phyloP scores from a whole-genome alignment of 1,140 invertebrate species.

The Mycetomoellerius zeteki region DNA sequence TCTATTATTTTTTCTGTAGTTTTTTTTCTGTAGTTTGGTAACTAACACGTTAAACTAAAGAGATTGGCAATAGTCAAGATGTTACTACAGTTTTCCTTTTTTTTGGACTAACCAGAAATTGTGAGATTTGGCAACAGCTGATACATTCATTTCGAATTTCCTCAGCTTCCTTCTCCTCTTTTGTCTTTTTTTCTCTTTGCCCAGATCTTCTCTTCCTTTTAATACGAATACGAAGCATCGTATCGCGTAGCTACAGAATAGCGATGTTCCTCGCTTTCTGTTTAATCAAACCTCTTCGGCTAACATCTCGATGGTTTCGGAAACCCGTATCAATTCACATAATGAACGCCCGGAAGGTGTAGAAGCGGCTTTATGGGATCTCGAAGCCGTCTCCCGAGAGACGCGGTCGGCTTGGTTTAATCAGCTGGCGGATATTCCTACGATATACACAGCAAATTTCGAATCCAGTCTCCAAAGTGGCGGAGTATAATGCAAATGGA shows the following conservation, averaged over 20 bases:
- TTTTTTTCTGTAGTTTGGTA: constrained; percentile 65
- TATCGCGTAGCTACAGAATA: background rate
- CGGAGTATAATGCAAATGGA: constrained; percentile 50
- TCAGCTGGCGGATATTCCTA: constrained; percentile 68
- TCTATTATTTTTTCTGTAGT: constrained; percentile 57
- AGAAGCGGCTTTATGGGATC: constrained; percentile 66
- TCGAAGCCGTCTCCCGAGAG: constrained; percentile 48
- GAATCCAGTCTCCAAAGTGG: constrained; percentile 38
- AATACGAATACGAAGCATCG: background rate
- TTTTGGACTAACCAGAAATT: constrained; percentile 52
- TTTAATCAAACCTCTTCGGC: constrained; percentile 68
- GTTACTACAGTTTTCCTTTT: constrained; percentile 49
- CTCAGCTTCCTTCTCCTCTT: background rate
- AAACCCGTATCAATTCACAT: constrained; percentile 70
- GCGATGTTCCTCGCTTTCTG: background rate
- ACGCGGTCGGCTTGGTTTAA: constrained; percentile 69
- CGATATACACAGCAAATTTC: constrained; percentile 57
- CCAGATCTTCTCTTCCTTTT: background rate
- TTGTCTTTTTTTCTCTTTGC: background rate
- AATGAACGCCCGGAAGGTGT: constrained; percentile 64
- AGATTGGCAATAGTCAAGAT: constrained; percentile 52
- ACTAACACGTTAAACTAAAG: constrained; percentile 42
- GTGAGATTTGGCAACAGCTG: constrained; percentile 9
- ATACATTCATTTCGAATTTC: background rate
- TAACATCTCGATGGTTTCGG: constrained; percentile 41